Conservation (phyloP, 2,797 vertebrate species). For the Calcarius lapponicus region DNA sequence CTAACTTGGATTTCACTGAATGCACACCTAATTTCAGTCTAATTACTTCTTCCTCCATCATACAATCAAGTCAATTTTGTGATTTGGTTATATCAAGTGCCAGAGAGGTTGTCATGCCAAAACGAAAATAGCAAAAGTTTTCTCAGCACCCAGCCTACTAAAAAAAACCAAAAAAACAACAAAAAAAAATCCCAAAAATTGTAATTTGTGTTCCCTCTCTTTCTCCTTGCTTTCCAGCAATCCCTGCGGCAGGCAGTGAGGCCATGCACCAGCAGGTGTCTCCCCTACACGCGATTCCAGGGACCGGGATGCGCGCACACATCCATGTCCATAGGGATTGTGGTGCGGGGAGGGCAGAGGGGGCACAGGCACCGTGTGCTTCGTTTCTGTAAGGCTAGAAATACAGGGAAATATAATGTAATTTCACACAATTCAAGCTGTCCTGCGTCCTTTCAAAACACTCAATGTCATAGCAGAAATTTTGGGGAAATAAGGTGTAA, state of each 20-base stretch:
- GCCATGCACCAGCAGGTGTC: not conserved
- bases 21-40: not conserved
- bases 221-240: not conserved
- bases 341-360: accelerated
- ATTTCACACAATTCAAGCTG: not conserved
- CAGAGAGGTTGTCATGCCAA: not conserved
- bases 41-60: not conserved
- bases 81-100: not conserved
- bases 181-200: too few species aligned
- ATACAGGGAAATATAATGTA: accelerated
- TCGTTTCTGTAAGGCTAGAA: not conserved
- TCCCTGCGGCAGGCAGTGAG: not conserved
- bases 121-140: not conserved
- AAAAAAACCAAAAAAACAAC: too few species aligned
- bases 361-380: accelerated
- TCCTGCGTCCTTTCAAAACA: not conserved
- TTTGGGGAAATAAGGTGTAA: not conserved
- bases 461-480: not conserved
- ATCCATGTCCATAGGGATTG: accelerated
- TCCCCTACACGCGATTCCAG: not conserved
- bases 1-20: not conserved
- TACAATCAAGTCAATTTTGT: not conserved
- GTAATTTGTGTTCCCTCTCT: not conserved
- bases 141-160: not conserved
- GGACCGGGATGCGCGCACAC: accelerated